phyloP scores from a whole-genome alignment of 2,888 invertebrate species.

The Drosophila quasianomalipes region DNA sequence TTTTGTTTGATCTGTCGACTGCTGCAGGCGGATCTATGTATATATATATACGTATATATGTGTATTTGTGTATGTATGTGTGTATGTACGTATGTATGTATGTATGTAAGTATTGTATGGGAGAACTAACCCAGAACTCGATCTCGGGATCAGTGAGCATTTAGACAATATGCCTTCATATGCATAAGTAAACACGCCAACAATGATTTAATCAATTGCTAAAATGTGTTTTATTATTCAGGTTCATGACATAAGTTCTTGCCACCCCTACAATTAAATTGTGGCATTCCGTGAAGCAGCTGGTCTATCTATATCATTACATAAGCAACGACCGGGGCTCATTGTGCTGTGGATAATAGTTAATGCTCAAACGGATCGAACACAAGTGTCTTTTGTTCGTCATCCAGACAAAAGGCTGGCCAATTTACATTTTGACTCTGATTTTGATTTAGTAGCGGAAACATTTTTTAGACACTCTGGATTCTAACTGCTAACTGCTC shows the following conservation, averaged over 20 bases:
- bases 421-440: slow-evolving; percentile 32
- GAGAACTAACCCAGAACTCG: slow-evolving; percentile 11
- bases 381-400: slow-evolving; percentile 33
- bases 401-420: slow-evolving; percentile 23
- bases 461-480: slow-evolving; percentile 44
- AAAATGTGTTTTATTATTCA: slow-evolving; percentile 58
- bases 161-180: slow-evolving; percentile 64
- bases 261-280: slow-evolving; percentile 62
- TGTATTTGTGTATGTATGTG: neutral
- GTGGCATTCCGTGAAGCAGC: slow-evolving; percentile 3
- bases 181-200: slow-evolving; percentile 35
- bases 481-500: slow-evolving; percentile 14
- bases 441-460: slow-evolving; percentile 53
- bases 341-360: slow-evolving; percentile 49
- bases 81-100: neutral
- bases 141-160: slow-evolving; percentile 39
- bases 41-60: neutral
- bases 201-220: slow-evolving; percentile 49
- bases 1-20: slow-evolving; percentile 20
- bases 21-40: slow-evolving; percentile 38
- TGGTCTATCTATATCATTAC: slow-evolving; percentile 27
- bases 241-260: slow-evolving; percentile 47
- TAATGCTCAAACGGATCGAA: slow-evolving; percentile 17
- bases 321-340: slow-evolving; percentile 51
- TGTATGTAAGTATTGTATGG: neutral